Conservation (phyloP, 2,888 invertebrate species). For the Periphyllus acericola region DNA sequence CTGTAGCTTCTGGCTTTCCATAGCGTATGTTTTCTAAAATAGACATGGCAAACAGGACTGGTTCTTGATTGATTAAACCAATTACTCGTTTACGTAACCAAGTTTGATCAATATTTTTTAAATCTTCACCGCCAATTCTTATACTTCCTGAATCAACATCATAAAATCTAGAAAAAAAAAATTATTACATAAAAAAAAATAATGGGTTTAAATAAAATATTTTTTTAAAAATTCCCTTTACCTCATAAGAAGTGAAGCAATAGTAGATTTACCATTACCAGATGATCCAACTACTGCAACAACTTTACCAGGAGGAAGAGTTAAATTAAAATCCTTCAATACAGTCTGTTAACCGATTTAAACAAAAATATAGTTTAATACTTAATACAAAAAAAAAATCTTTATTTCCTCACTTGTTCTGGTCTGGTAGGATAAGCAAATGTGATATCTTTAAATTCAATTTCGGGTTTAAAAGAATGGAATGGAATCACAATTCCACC, state of each 20-base stretch:
- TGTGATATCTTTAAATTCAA: conserved; percentile 84
- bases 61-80: conserved; percentile 93
- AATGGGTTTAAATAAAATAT: background rate
- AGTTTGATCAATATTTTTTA: conserved; percentile 77
- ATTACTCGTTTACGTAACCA: conserved; percentile 88
- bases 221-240: conserved; percentile 66
- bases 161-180: conserved; percentile 75
- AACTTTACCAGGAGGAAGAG: conserved; percentile 86
- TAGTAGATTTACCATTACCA: conserved; percentile 95
- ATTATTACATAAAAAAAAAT: background rate
- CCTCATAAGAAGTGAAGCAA: conserved; percentile 88
- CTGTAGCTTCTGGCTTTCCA: conserved; percentile 77
- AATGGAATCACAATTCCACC: conserved; percentile 77
- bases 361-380: background rate
- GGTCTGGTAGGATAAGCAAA: conserved; percentile 90
- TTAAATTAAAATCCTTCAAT: conserved; percentile 84
- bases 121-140: conserved; percentile 79
- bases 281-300: conserved; percentile 93
- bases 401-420: conserved; percentile 73
- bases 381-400: conserved; percentile 70
- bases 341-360: conserved; percentile 61
- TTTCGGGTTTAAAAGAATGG: conserved; percentile 79
- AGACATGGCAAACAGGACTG: conserved; percentile 89
- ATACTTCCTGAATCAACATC: conserved; percentile 79
- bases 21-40: conserved; percentile 95